These are phyloP conservation scores for Xyrauchen texanus DNA, from an alignment of 2,113 vertebrate genomes.

Conservation along the genomic window DNA sequence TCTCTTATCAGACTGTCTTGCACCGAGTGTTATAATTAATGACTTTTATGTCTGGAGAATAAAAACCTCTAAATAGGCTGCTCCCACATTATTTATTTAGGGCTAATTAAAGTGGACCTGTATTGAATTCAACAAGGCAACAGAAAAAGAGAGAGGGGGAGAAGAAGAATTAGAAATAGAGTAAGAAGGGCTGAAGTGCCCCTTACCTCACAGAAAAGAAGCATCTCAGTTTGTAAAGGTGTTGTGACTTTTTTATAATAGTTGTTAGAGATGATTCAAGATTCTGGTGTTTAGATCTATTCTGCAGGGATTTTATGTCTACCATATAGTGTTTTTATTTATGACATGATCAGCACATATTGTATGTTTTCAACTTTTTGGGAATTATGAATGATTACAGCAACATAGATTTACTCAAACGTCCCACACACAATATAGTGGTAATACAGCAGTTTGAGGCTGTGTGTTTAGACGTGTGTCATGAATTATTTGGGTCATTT, in stretches of 20 bases:
- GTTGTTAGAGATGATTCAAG: background rate
- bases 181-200: slow-evolving; percentile 3
- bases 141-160: slow-evolving; percentile 1
- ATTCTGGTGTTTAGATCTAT: background rate
- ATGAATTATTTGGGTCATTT: slow-evolving; percentile 59
- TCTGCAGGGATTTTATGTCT: too few relatives aligned
- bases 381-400: background rate
- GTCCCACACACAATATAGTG: slow-evolving; percentile 52
- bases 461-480: slow-evolving; percentile 1
- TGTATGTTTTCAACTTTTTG: background rate
- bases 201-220: slow-evolving; percentile 2
- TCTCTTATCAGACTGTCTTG: slow-evolving; percentile 62
- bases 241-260: slow-evolving; percentile 10
- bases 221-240: slow-evolving; percentile 42
- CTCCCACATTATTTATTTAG: slow-evolving; percentile 78
- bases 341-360: background rate
- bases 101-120: slow-evolving; percentile 74
- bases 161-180: slow-evolving; percentile 17
- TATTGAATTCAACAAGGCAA: slow-evolving; percentile 69
- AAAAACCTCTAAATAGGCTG: slow-evolving; percentile 72
- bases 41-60: slow-evolving; percentile 74
- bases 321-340: too few relatives aligned
- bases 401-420: slow-evolving; percentile 19
- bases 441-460: slow-evolving; percentile 34
- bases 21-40: slow-evolving; percentile 69